Evolutionary conservation across 2,797 vertebrate genomes (phyloP).

Genomic region (Micropoecilia bifurca): DNA sequence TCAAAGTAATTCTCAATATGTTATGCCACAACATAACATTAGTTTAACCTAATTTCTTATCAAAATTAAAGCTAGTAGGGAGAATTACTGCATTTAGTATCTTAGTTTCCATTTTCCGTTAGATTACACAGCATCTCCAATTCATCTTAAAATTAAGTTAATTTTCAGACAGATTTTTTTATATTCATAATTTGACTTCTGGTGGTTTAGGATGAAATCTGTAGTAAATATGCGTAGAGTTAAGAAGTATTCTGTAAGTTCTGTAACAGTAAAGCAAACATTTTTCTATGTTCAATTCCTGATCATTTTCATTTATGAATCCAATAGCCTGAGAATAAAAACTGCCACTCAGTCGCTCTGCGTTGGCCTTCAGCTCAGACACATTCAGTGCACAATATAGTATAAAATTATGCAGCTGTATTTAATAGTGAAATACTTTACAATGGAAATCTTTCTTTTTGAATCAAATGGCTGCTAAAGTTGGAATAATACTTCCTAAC

Average conservation of each 20-base stretch:
- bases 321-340: neutral
- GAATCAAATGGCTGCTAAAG: neutral
- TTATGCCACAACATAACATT: neutral
- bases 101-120: neutral
- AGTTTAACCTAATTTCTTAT: neutral
- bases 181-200: neutral
- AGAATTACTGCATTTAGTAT: neutral
- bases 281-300: neutral
- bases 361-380: neutral
- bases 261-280: neutral
- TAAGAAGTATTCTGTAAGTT: neutral
- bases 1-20: neutral
- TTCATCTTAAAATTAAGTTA: neutral
- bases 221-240: neutral
- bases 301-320: neutral
- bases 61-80: neutral
- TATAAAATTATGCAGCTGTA: neutral
- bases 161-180: neutral
- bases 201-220: neutral
- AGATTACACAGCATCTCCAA: neutral
- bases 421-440: neutral
- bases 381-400: neutral
- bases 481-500: neutral
- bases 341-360: neutral
- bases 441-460: neutral